Evolutionary conservation across 2,113 vertebrate species (phyloP), one percentile per base, ranked within the genome.

Genomic region (Pedetes capensis): DNA sequence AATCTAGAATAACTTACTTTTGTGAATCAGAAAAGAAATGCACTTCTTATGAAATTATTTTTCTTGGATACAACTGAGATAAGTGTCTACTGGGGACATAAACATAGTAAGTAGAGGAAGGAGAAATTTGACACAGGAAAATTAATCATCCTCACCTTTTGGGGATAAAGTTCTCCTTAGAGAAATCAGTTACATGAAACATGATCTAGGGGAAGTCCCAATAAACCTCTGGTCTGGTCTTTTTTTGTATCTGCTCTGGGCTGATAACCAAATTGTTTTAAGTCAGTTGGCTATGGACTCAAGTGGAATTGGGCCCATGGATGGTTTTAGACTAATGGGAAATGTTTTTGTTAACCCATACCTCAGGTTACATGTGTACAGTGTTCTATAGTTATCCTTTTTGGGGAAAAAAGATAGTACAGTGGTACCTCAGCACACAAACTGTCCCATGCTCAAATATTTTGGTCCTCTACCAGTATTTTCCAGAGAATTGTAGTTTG

Each of bases 121-220:
- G 39, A 63, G 25, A 94, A 3, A 57, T 7, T 8, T 78, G n/a
- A 10, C 42, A 74, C 10, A 63, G 9, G 20, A 76, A 95, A 78
- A 86, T 49, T 51, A 88, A 85, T 55, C n/a, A 81, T 47, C 39
- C 14, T 96, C 25, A 95, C 44, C 12, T 85, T 95, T 72, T 1
- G 0, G 37, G n/a, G 42, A 91, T 94, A 51, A 96, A 94, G n/a
- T 76, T 47, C 8, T 83, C 34, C 61, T 94, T 75, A 59, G 23
- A 87, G 66, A 95, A 96, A 87, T 84, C 42, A 87, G 53, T 76
- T 29, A 37, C 59, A 93, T 80, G 76, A 89, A 93, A 87, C 57
- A 83, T 0, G 1, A 72, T 68, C 88, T 59, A 87, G 10, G 1
- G 83, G 47, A 85, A 85, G 66, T 3, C 13, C 27, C 18, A 79